Percentiles rank a stretch among this genome's conserved stretches.
Evolutionary conservation across 2,797 vertebrate genomes (phyloP).

Genomic region (Potorous gilbertii): DNA sequence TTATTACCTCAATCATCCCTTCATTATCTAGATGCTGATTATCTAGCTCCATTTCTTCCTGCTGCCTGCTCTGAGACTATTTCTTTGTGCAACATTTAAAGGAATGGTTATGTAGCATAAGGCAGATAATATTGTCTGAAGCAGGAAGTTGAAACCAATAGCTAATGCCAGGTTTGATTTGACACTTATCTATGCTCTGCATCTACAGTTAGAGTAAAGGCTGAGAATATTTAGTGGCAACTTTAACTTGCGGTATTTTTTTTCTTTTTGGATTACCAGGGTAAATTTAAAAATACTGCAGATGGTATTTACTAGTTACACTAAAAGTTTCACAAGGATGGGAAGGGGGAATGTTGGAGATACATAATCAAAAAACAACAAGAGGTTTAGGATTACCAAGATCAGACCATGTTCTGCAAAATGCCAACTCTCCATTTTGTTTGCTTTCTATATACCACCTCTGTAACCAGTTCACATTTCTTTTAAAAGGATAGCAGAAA

Average conservation of each 20-base stretch:
- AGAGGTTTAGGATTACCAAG: not conserved
- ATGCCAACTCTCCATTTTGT: not conserved
- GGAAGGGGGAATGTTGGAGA: not conserved
- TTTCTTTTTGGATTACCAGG: not conserved
- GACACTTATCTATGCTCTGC: constrained; percentile 3
- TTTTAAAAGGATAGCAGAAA: not conserved
- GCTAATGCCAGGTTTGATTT: constrained; percentile 25
- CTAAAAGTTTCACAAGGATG: not conserved
- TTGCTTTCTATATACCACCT: not conserved
- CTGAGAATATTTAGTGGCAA: constrained; percentile 8
- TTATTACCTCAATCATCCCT: constrained; percentile 10
- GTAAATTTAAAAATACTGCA: not conserved
- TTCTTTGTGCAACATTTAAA: constrained; percentile 16
- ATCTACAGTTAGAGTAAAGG: constrained; percentile 40
- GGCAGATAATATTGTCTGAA: not conserved
- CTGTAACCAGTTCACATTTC: not conserved
- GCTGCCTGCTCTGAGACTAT: constrained; percentile 18
- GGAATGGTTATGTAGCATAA: constrained; percentile 18
- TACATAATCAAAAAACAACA: not conserved
- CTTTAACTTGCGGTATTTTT: not conserved
- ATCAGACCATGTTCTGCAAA: not conserved
- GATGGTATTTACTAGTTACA: not conserved
- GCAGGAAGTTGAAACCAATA: not conserved
- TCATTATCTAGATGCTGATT: not conserved
- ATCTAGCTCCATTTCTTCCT: constrained; percentile 1